phyloP scores from a whole-genome alignment of 2,888 invertebrate genomes.

The Epistrophe grossulariae region DNA sequence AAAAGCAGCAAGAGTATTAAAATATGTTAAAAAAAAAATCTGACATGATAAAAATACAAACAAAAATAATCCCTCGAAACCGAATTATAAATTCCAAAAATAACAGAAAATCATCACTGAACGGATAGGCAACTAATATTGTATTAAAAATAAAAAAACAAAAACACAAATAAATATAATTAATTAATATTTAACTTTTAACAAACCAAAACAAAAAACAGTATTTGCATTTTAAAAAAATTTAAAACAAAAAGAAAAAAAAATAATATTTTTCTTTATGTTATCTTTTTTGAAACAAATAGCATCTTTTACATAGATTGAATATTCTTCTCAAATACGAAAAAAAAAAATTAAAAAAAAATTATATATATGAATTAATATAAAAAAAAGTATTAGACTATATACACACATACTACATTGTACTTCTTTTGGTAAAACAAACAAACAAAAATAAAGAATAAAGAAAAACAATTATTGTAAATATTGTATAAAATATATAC shows the following conservation, averaged over 20 bases:
- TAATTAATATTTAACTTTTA: slow-evolving; percentile 77
- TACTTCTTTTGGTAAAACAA: slow-evolving; percentile 70
- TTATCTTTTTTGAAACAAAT: slow-evolving; percentile 64
- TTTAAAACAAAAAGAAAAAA: slow-evolving; percentile 55
- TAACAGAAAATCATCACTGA: slow-evolving; percentile 52
- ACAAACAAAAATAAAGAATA: slow-evolving; percentile 50
- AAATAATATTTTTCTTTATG: slow-evolving; percentile 59
- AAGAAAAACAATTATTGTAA: slow-evolving; percentile 74
- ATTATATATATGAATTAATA: slow-evolving; percentile 65
- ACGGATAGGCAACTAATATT: slow-evolving; percentile 68
- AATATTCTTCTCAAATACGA: slow-evolving; percentile 71
- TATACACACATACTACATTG: slow-evolving; percentile 73
- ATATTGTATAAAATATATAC: slow-evolving; percentile 77
- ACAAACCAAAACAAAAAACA: slow-evolving; percentile 65
- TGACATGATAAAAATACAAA: slow-evolving; percentile 59
- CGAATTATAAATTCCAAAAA: slow-evolving; percentile 64
- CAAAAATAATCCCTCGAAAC: slow-evolving; percentile 71
- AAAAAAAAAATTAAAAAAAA: slow-evolving; percentile 57
- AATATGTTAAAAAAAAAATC: slow-evolving; percentile 36
- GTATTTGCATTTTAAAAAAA: slow-evolving; percentile 72
- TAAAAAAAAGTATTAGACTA: slow-evolving; percentile 68
- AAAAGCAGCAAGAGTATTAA: slow-evolving; percentile 28
- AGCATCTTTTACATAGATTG: slow-evolving; percentile 72
- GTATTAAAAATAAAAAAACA: slow-evolving; percentile 54
- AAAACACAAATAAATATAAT: slow-evolving; percentile 68